Conservation (phyloP, 2,113 vertebrate genomes). For the Micronycteris hirsuta region DNA sequence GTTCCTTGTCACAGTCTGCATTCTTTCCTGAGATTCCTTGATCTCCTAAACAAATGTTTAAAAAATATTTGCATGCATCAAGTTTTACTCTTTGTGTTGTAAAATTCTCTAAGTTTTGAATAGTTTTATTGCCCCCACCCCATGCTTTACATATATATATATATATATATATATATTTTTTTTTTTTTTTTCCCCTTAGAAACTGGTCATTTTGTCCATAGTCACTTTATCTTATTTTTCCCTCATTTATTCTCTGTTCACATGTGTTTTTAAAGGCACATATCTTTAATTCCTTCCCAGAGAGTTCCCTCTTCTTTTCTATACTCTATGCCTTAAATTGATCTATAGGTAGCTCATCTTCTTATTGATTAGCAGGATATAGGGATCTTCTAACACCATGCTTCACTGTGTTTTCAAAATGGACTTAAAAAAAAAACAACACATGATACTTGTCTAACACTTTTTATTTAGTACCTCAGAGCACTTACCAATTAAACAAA, state of each 20-base stretch:
- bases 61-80: neutral
- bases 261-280: neutral
- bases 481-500: constrained; percentile 34
- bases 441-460: neutral
- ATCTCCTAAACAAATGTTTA: neutral
- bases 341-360: neutral
- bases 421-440: constrained; percentile 9
- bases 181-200: neutral
- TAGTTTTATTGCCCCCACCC: neutral
- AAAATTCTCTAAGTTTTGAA: neutral
- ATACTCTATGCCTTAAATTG: neutral
- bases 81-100: neutral
- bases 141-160: too few species aligned
- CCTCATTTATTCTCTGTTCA: neutral
- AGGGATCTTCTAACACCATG: neutral
- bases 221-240: neutral
- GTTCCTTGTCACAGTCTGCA: neutral
- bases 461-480: constrained; percentile 19
- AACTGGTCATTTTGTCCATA: neutral
- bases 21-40: neutral
- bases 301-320: neutral
- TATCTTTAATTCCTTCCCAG: neutral
- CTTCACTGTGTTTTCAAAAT: constrained; percentile 6
- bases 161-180: too few species aligned
- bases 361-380: neutral